These are phyloP conservation scores for Drosophila pseudotakahashii DNA, from an alignment of 2,888 invertebrate species.

Conservation along the genomic window DNA sequence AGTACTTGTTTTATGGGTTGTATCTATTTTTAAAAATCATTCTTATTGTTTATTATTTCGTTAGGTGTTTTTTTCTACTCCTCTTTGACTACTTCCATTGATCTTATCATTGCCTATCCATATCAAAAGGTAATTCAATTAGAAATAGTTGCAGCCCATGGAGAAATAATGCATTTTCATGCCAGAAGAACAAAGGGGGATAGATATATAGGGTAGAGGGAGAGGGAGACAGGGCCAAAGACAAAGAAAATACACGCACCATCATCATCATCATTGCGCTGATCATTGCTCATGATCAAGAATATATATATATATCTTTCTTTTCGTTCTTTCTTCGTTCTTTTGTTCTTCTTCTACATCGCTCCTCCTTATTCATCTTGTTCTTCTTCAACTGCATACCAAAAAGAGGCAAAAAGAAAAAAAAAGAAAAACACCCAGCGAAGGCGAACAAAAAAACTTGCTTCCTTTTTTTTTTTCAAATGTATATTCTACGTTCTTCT, in stretches of 20 bases:
- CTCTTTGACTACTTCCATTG: not conserved
- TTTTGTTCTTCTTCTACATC: constrained; percentile 8
- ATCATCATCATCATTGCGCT: constrained; percentile 22
- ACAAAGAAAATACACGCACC: constrained; percentile 46
- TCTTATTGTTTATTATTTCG: not conserved
- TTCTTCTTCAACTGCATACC: constrained; percentile 59
- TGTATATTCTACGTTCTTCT: constrained; percentile 63
- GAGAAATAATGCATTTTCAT: constrained; percentile 69
- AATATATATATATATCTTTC: constrained; percentile 8
- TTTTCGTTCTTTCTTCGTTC: constrained; percentile 8
- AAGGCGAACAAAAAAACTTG: constrained; percentile 30
- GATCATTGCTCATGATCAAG: constrained; percentile 24
- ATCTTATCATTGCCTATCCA: constrained; percentile 35
- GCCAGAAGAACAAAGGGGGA: constrained; percentile 52
- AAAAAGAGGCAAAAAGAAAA: constrained; percentile 45
- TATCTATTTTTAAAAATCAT: not conserved
- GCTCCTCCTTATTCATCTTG: constrained; percentile 53
- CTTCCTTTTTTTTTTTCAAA: constrained; percentile 61
- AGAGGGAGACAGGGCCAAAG: constrained; percentile 16
- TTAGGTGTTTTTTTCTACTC: not conserved
- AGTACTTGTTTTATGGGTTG: not conserved
- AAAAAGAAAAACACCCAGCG: constrained; percentile 14
- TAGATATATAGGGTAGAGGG: not conserved
- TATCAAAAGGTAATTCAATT: constrained; percentile 39
- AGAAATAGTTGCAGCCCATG: constrained; percentile 26